phyloP scores from a whole-genome alignment of 1,140 invertebrate genomes.

The Rhopalosiphum padi region DNA sequence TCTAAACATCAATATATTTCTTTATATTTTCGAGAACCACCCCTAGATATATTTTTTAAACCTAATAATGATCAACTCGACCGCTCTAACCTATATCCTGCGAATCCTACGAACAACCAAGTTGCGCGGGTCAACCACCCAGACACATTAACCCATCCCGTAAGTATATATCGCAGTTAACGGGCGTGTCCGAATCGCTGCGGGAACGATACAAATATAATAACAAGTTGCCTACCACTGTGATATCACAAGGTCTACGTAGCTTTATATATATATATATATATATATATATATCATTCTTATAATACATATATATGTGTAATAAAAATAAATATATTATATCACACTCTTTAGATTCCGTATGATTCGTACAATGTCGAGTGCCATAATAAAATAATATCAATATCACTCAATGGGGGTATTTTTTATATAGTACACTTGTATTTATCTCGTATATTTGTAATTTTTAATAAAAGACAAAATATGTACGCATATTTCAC shows the following conservation, averaged over 20 bases:
- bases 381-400: not conserved
- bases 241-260: not conserved
- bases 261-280: too few species aligned
- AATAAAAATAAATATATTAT: not conserved
- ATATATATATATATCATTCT: too few species aligned
- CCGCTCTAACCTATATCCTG: too few species aligned
- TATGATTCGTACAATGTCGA: not conserved
- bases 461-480: not conserved
- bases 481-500: not conserved
- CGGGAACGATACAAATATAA: too few species aligned
- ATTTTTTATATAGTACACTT: not conserved
- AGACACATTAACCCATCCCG: not conserved
- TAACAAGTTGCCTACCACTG: too few species aligned
- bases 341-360: not conserved
- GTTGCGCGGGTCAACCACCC: not conserved
- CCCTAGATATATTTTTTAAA: too few species aligned
- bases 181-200: not conserved
- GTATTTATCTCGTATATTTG: not conserved
- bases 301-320: too few species aligned
- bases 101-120: not conserved
- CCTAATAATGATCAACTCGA: too few species aligned
- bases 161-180: not conserved
- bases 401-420: not conserved
- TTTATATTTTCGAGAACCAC: too few species aligned
- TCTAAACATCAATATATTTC: too few species aligned